Evolutionary conservation across 2,888 invertebrate genomes (phyloP).

Genomic region (Odontocerum albicorne): DNA sequence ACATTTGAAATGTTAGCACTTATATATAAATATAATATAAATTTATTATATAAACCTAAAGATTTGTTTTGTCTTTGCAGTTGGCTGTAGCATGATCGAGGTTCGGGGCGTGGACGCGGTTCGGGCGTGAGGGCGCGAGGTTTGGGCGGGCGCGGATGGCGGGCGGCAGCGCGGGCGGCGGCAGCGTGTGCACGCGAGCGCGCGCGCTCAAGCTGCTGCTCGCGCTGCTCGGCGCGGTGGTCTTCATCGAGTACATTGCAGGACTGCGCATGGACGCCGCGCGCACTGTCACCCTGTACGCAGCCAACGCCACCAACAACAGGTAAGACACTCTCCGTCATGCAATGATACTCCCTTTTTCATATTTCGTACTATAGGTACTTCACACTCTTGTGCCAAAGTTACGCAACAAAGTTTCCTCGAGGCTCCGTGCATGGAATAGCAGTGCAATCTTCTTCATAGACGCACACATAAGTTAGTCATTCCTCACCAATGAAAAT

Average conservation of each 20-base stretch:
- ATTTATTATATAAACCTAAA: not conserved
- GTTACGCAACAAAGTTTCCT: not conserved
- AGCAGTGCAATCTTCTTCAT: too few relatives aligned
- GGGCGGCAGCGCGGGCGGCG: constrained; percentile 11
- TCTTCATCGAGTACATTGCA: constrained; percentile 27
- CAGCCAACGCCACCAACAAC: constrained; percentile 12
- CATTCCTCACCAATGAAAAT: too few relatives aligned
- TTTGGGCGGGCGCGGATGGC: constrained; percentile 12
- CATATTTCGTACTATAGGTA: too few relatives aligned
- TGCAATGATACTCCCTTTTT: too few relatives aligned
- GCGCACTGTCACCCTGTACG: constrained; percentile 23
- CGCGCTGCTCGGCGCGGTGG: constrained; percentile 19
- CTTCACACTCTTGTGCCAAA: not conserved
- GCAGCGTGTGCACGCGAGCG: constrained; percentile 23
- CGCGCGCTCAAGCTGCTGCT: constrained; percentile 30
- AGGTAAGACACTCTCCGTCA: constrained; percentile 14
- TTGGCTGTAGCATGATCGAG: constrained; percentile 1
- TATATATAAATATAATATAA: too few relatives aligned
- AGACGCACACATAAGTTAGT: too few relatives aligned
- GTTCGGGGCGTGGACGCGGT: not conserved
- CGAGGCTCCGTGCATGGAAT: too few relatives aligned
- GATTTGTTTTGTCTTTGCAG: constrained; percentile 2
- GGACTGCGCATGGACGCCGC: constrained; percentile 24
- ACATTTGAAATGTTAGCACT: too few relatives aligned
- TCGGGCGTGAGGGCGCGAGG: not conserved